phyloP scores from a whole-genome alignment of 2,888 invertebrate genomes.

The Acronicta leporina region DNA sequence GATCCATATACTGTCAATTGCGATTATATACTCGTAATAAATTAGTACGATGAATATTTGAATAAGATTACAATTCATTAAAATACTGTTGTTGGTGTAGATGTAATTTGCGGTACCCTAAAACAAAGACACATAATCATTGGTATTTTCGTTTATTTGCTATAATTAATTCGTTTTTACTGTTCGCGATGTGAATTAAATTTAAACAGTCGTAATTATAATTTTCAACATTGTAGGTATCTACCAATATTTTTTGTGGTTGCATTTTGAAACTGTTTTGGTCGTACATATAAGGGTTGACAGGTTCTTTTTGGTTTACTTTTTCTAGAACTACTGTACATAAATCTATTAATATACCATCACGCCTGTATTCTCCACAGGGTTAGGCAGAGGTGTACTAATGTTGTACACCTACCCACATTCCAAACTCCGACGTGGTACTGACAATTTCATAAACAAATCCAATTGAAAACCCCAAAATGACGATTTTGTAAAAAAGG shows the following conservation, averaged over 20 bases:
- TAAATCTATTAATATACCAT: too few species aligned
- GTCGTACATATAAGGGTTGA: constrained; percentile 11
- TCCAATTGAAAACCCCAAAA: too few species aligned
- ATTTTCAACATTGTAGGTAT: constrained; percentile 37
- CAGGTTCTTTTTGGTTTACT: constrained; percentile 20
- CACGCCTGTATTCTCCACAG: too few species aligned
- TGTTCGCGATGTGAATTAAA: constrained; percentile 42
- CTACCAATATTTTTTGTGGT: constrained; percentile 32
- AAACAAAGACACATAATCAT: constrained; percentile 20
- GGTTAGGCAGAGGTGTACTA: too few species aligned
- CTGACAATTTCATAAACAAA: too few species aligned
- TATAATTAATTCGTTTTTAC: constrained; percentile 54
- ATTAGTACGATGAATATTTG: too few species aligned
- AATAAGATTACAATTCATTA: too few species aligned
- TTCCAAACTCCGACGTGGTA: too few species aligned
- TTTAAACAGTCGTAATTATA: constrained; percentile 45
- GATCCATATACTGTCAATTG: too few species aligned
- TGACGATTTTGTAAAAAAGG: too few species aligned
- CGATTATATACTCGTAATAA: too few species aligned
- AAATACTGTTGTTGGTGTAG: background rate
- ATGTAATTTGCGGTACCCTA: constrained; percentile 37
- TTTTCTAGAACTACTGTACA: constrained; percentile 37
- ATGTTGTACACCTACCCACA: too few species aligned
- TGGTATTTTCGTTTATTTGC: constrained; percentile 44
- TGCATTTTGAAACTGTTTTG: constrained; percentile 32